Evolutionary conservation across 2,113 vertebrate genomes (phyloP), one percentile per base, ranked within the genome.

Genomic region (mouse (Mus musculus)): DNA sequence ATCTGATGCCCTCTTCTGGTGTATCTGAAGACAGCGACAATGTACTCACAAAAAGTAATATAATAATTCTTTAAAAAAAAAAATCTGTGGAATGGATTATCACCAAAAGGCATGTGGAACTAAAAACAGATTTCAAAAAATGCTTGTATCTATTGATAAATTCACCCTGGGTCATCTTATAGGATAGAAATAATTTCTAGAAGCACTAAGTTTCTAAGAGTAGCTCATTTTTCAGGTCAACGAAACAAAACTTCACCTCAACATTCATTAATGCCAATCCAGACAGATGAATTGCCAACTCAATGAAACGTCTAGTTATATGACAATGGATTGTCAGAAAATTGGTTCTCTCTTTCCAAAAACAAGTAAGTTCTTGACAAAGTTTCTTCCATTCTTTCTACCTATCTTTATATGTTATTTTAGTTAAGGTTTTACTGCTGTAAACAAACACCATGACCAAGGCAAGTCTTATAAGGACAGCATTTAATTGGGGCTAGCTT

Each of bases 261-360:
- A 84, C 19, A 90, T 84, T 72, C 56, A n/a, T 61, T 80, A 42
- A 54, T 78, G 61, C 26, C n/a, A 42, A 81, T 56, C 71, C 24
- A 71, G 33, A 56, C 36, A 63, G 3, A 2, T 63, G 59, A 77
- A 52, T 91, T 56, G 88, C 36, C 22, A 67, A 28, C 3, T 91
- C 88, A 77, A 30, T 49, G 65, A 52, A 13, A 16, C 22, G 46
- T 93, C 52, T 71, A 90, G 49, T 26, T 82, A 81, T 46, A 80
- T 36, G 63, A 88, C 71, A 80, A 36, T 52, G 56, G 8, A 28
- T 56, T 91, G 30, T 92, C 78, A 61, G 92, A 39, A 89, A 91
- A 92, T 52, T 78, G 61, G 30, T 36, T 91, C 49, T 80, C 59
- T 63, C 92, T 90, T 91, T 93, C 56, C 65, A 88, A 93, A 94